Evolutionary conservation across 2,888 invertebrate genomes (phyloP), one percentile per base, ranked within the genome.

Genomic region (Lumbricus terrestris): DNA sequence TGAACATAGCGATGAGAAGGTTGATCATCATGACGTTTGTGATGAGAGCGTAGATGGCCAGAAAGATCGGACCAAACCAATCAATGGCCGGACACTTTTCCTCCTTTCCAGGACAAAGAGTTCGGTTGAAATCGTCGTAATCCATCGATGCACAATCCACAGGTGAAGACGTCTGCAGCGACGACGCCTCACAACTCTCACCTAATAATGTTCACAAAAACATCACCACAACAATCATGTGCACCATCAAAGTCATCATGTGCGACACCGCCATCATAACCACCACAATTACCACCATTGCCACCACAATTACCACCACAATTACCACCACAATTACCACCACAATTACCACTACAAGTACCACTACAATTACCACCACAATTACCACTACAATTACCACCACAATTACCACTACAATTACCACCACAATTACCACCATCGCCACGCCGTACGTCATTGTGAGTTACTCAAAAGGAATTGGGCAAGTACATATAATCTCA

Each of bases 1-100:
- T 94, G 94, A 95, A 95, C 94, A 95, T 95, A 90, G 95, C 95
- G 92, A 95, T 95, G 89, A 95, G 94, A 5, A 95, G 94, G 91
- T 95, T 95, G 33, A 95, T 93, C 91, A 95, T 93, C 20, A 95
- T 93, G 29, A 95, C 94, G 90, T 95, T 95, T 90, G 94, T 94
- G 91, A 95, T 92, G 85, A 95, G 92, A 91, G 95, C 94, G 92
- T 95, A 95, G 38, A 94, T 88, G 18, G 94, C 94, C 92, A 95
- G 93, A 90, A 95, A 90, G 33, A 94, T 92, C 0, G 94, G 94
- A 23, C 94, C 94, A 13, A 94, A 91, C 90, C 93, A 93, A 0
- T 92, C 91, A 88, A 90, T 91, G 34, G 82, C 89, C 18, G 91
- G 90, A 47, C 91, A 91, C 33, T 54, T 40, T 34, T 91, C 89